Evolutionary conservation across 2,797 vertebrate genomes (phyloP), one percentile per base, ranked within the genome.

Genomic region (Tenualosa ilisha): DNA sequence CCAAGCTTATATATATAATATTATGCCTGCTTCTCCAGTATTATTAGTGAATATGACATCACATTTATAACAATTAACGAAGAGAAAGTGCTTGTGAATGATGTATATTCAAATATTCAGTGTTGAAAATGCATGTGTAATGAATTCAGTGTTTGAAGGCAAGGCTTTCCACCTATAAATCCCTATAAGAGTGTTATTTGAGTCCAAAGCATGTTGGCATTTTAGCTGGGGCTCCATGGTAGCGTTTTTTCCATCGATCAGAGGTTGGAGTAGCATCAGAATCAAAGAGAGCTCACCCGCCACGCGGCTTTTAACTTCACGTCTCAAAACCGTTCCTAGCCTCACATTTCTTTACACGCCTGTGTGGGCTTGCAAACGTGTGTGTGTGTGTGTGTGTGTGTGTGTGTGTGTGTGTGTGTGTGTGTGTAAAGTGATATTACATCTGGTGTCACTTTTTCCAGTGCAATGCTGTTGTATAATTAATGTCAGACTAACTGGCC

Each of bases 381-480:
- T 75, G 11, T 72, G 49, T 84, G 82, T 31, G 40, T 68, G 72
- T 84, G 49, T 31, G 49, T 37, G 82, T 59, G 49, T 46, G 40
- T 68, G 72, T 84, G 49, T 53, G 63, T 81, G 49, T 86, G 79
- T 82, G 22, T 82, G 43, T 59, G 75, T 84, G 50, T 54, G 63
- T 82, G 49, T 86, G 79, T 83, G 22, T 82, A 87, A 88, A 86
- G 83, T 87, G 85, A 88, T 86, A 46, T 84, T 51, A 63, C 75
- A 53, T 15, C 82, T 56, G 83, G 17, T 81, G 83, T 50, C 86
- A 84, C 83, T 37, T 61, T 85, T 83, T 85, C 79, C 15, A 53
- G 59, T 61, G 82, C 81, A 86, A 22, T 50, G 51, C 56, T 82
- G 26, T 22, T 89, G 81, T 82, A 89, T 87, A 51, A 65, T 87